A percentile compares a stretch with the other conserved stretches of the same genome.
Conservation (phyloP, 1,140 invertebrate species). For the Drosophila bocki region DNA sequence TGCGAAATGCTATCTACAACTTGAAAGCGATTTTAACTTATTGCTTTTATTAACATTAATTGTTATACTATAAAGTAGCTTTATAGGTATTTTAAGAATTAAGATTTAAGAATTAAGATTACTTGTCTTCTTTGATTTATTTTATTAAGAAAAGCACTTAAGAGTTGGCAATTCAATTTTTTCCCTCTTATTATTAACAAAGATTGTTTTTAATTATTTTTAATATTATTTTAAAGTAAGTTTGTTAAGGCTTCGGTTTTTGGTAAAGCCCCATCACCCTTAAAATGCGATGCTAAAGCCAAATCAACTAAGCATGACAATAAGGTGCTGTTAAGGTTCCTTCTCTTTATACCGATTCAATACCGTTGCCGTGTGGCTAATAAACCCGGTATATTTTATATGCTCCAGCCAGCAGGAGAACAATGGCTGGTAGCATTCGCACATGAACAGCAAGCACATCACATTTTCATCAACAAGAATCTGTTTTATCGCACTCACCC, state of each 20-base stretch:
- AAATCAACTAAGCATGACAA: conserved; percentile 14
- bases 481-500: conserved; percentile 38
- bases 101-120: no score
- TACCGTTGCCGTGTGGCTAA: conserved; percentile 36
- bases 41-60: neutral
- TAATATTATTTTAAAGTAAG: no score
- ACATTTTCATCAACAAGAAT: conserved; percentile 50
- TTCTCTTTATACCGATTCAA: conserved; percentile 8
- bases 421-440: conserved; percentile 23
- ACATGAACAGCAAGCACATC: conserved; percentile 28
- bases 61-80: neutral
- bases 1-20: neutral
- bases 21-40: neutral
- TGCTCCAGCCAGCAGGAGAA: conserved; percentile 16
- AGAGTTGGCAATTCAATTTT: no score
- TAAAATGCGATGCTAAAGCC: neutral
- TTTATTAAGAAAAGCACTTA: no score
- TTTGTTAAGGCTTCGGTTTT: neutral
- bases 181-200: no score
- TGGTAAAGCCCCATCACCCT: neutral
- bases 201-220: no score
- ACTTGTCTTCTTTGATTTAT: no score
- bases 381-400: conserved; percentile 49
- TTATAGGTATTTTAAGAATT: neutral
- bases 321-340: neutral